Evolutionary conservation across 2,113 vertebrate species (phyloP).

Genomic region (Enhydra lutris): DNA sequence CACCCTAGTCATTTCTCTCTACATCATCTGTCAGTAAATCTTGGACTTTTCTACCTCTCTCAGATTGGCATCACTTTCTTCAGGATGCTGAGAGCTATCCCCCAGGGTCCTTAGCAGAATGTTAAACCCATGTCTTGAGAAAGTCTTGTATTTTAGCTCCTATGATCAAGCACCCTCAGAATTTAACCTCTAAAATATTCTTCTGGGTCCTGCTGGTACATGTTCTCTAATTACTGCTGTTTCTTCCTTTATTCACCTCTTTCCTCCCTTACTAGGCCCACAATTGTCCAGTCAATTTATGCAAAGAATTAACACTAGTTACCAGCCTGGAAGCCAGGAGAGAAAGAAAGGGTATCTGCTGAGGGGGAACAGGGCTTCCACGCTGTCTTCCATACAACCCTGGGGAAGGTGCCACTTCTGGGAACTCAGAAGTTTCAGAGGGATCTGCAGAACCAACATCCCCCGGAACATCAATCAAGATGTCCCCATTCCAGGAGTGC

Average conservation of each 20-base stretch:
- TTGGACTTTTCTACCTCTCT: background rate
- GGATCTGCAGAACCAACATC: background rate
- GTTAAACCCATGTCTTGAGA: background rate
- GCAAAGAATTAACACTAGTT: background rate
- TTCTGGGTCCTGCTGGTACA: no score
- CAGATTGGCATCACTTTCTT: background rate
- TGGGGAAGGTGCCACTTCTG: background rate
- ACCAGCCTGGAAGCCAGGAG: background rate
- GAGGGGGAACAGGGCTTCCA: background rate
- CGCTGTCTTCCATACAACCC: background rate
- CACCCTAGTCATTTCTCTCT: background rate
- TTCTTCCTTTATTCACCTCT: background rate
- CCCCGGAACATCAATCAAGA: rapidly evolving
- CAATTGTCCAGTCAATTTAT: background rate
- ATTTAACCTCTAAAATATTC: background rate
- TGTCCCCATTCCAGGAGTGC: background rate
- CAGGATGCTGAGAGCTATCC: no score
- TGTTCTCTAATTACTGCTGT: background rate
- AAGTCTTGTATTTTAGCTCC: background rate
- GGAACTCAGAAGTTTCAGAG: background rate
- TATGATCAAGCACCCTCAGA: background rate
- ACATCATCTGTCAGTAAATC: background rate
- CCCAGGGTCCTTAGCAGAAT: background rate
- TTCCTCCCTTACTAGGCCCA: background rate
- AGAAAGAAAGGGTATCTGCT: background rate